A percentile compares a stretch with the other conserved stretches of the same genome.
Conservation (phyloP, 2,888 invertebrate genomes). For the Branchellion lobata region DNA sequence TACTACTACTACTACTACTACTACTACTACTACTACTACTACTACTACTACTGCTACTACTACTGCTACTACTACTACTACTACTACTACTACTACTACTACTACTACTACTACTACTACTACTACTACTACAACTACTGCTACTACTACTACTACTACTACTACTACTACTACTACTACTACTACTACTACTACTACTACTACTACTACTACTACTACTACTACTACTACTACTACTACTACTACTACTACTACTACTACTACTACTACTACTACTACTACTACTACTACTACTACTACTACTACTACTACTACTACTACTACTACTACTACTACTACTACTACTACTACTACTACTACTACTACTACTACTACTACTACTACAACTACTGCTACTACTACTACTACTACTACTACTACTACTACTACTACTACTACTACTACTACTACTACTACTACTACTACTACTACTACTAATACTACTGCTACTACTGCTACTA, state of each 20-base stretch:
- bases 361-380: too few relatives aligned
- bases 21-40: neutral
- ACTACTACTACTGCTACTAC: neutral
- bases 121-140: slow-evolving; percentile 21
- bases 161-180: slow-evolving; percentile 12
- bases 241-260: neutral
- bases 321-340: too few relatives aligned
- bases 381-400: too few relatives aligned
- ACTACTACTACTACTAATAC: too few relatives aligned
- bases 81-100: slow-evolving; percentile 20
- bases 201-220: neutral
- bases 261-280: neutral
- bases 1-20: neutral
- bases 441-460: too few relatives aligned
- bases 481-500: too few relatives aligned
- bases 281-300: too few relatives aligned
- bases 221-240: neutral
- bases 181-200: slow-evolving; percentile 11
- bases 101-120: slow-evolving; percentile 11
- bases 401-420: too few relatives aligned
- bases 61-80: neutral
- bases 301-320: too few relatives aligned
- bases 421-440: too few relatives aligned
- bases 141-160: slow-evolving; percentile 20
- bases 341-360: too few relatives aligned